Conservation (phyloP, 2,797 vertebrate genomes). For the Poeciliopsis paucimaculata region DNA sequence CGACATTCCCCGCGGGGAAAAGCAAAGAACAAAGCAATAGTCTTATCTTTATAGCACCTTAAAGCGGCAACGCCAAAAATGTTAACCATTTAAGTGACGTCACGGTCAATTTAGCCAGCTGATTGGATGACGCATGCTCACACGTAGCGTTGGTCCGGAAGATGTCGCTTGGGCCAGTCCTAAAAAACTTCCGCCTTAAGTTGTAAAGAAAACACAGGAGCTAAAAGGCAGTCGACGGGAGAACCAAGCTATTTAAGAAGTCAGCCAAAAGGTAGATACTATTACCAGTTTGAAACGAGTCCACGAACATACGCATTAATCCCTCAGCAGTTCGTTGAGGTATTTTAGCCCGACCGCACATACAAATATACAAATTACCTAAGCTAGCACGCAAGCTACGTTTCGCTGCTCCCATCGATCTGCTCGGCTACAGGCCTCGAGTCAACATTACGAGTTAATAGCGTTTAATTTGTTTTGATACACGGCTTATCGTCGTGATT, state of each 20-base stretch:
- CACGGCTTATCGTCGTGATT: background rate
- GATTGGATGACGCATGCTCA: slow-evolving; percentile 62
- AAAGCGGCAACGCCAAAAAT: slow-evolving; percentile 1
- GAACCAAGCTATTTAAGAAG: slow-evolving; percentile 55
- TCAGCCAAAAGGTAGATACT: slow-evolving; percentile 71
- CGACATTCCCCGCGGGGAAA: background rate
- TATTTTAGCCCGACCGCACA: slow-evolving; percentile 22
- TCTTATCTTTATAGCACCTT: background rate
- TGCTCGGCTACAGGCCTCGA: slow-evolving; percentile 64
- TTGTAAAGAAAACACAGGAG: slow-evolving; percentile 82
- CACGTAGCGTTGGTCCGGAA: slow-evolving; percentile 74
- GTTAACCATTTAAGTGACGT: slow-evolving; percentile 28
- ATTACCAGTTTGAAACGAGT: slow-evolving; percentile 21
- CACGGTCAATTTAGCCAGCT: slow-evolving; percentile 15
- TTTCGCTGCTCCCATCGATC: slow-evolving; percentile 45
- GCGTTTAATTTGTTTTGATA: background rate
- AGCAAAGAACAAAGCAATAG: background rate
- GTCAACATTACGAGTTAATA: slow-evolving; percentile 10
- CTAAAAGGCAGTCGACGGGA: slow-evolving; percentile 71
- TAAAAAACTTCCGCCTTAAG: slow-evolving; percentile 84
- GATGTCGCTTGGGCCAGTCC: slow-evolving; percentile 72
- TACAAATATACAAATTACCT: slow-evolving; percentile 44
- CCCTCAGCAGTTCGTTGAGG: slow-evolving; percentile 16
- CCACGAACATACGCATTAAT: background rate
- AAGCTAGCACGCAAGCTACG: slow-evolving; percentile 61